Base-by-base conservation (phyloP, 2,888 invertebrate genomes). In the Leucoma salicis region DNA sequence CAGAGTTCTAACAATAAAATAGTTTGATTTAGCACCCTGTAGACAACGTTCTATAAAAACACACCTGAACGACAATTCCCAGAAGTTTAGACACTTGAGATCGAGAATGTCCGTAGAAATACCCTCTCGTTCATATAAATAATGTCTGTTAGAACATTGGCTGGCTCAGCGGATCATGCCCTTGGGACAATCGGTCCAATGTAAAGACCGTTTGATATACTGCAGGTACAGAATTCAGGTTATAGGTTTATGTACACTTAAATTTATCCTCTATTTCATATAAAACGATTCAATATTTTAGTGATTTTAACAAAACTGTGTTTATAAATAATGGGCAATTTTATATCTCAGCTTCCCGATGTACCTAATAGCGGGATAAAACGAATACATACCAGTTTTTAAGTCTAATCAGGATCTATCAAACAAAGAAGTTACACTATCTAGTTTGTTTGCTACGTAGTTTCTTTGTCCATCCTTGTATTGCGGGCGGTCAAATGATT, bases 171-270 rank as follows among this genome's bases (percentile, higher is more conserved):
- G 24, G 34, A 38, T 42, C 24, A 31, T 15, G 11, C 38, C 39
- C 39, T 31, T 28, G 34, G 43, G 43, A 35, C 35, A 13, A 24
- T 25, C 28, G 42, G 18, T 14, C 42, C 25, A 21, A 31, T 14
- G 25, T 43, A 39, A 34, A 27, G 35, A 35, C 25, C 5, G 35
- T 43, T 39, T 43, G 39, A 43, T 43, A 31, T 35, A 43, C 43
- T 35, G 35, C 27, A 25, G 7, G n/a, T 25, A 8, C 2, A 25
- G n/a, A 10, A 25, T 8, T 18, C 10, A 25, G 25, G 25, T 25
- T 18, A n/a, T 8, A 3, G 25, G 25, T 8, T 25, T 18, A 25
- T 5, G 10, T 10, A 3, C 10, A 6, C 15, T 7, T 21, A 13
- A 10, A 10, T 8, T 5, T 25, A 8, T 25, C n/a, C 4, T 25